A percentile compares a stretch with the other conserved stretches of the same genome.
Conservation (phyloP, 2,888 invertebrate species). For the Watsonalla binaria region DNA sequence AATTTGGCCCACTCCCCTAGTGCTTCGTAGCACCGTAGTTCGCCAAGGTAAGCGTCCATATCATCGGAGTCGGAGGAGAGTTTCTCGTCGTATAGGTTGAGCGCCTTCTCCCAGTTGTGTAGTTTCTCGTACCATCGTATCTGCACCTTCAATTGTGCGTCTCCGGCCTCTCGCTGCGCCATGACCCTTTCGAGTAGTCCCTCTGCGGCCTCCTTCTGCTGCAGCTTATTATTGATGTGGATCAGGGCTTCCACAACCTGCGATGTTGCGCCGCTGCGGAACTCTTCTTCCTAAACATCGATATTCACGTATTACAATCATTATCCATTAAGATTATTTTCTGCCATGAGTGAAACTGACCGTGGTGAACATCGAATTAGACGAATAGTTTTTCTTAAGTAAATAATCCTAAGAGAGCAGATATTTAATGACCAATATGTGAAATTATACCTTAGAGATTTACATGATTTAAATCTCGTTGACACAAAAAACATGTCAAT, state of each 20-base stretch:
- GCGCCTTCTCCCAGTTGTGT: conserved; percentile 98
- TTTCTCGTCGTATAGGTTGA: conserved; percentile 90
- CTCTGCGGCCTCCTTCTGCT: conserved; percentile 98
- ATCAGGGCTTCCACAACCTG: conserved; percentile 96
- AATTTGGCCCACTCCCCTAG: conserved; percentile 97
- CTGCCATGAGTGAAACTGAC: too few species aligned
- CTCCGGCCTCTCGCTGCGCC: conserved; percentile 84
- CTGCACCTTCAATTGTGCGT: conserved; percentile 74
- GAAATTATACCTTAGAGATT: too few species aligned
- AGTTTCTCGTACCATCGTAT: conserved; percentile 99
- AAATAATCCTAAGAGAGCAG: too few species aligned
- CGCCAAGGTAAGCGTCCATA: conserved; percentile 90
- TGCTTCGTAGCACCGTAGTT: conserved; percentile 97
- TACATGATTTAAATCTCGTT: too few species aligned
- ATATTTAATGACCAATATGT: too few species aligned
- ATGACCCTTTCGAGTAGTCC: conserved; percentile 94
- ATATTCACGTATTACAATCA: conserved; percentile 1
- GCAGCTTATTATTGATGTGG: conserved; percentile 98
- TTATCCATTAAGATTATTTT: background rate
- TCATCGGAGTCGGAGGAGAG: conserved; percentile 82
- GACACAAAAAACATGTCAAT: too few species aligned
- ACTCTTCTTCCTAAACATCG: conserved; percentile 89
- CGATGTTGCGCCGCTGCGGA: conserved; percentile 88
- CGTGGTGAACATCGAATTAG: too few species aligned
- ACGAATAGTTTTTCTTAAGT: too few species aligned